phyloP scores from a whole-genome alignment of 2,113 vertebrate species.

The Gallinago media region DNA sequence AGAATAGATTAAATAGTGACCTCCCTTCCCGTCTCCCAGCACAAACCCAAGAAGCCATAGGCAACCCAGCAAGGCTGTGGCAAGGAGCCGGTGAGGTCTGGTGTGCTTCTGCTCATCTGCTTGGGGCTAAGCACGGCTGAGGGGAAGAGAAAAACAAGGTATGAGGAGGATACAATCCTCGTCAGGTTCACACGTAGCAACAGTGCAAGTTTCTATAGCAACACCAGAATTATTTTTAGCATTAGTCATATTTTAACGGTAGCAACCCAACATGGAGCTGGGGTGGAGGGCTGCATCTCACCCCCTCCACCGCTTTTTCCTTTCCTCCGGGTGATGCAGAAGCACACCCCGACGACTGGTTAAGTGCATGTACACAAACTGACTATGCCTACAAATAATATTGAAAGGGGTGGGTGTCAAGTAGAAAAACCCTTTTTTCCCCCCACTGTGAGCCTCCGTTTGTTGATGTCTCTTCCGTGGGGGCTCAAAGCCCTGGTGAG shows the following conservation, averaged over 20 bases:
- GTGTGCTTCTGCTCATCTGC: not conserved
- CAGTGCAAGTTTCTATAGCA: slow-evolving; percentile 81
- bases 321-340: not conserved
- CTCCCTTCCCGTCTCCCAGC: not conserved
- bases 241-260: slow-evolving; percentile 72
- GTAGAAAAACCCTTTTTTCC: not conserved
- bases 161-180: slow-evolving; percentile 69
- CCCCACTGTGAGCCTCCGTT: not conserved
- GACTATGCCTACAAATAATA: not conserved
- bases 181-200: slow-evolving; percentile 79
- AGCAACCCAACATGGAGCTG: slow-evolving; percentile 67
- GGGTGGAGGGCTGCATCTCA: slow-evolving; percentile 25
- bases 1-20: not conserved
- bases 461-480: not conserved
- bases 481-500: not conserved
- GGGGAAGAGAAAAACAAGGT: slow-evolving; percentile 74
- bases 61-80: not conserved
- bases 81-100: not conserved
- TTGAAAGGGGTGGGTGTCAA: accelerated
- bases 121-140: not conserved
- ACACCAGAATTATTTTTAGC: slow-evolving; percentile 83
- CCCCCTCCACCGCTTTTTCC: not conserved
- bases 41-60: not conserved
- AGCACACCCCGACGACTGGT: not conserved
- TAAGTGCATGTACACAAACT: not conserved